Base-by-base conservation (phyloP, 2,888 invertebrate species). In the Glomeris marginata region DNA sequence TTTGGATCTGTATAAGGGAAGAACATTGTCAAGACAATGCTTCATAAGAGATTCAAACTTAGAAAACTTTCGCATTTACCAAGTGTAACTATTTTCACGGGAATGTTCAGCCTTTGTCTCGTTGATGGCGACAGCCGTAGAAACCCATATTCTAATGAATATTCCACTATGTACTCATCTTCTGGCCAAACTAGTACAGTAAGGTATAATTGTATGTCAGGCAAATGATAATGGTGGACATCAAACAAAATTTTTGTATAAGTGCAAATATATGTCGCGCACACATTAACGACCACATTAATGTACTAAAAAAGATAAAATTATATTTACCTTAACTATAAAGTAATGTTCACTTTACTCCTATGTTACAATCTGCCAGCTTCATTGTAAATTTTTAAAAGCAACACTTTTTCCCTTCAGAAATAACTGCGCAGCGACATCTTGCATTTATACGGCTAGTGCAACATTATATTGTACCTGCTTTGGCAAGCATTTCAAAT, bases 81-180 rank as follows among this genome's bases (percentile, higher is more conserved):
- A 49, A 74, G 61, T 38, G 68, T 65, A 5, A 73, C 69, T 41
- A 71, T 59, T 62, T 70, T 65, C 11, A 95, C 91, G 0, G 94
- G 88, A 58, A 98, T 91, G 64, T 88, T 86, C 28, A 95, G 74
- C 38, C 81, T 77, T 51, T 84, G 78, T 6, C 98, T 75, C 0
- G 91, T 86, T 46, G 78, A 78, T 0, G 88, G 83, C 2, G 88
- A 87, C 4, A 98, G 71, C 0, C 97, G 77, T 33, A 98, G 72
- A 65, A 95, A 88, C 0, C 98, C 98, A 67, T 97, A 95, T 67
- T 98, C 94, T 57, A 97, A 70, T 0, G 97, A 88, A 72, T 97
- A 98, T 67, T 98, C 98, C 2, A 97, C 84, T 44, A 97, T 94
- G 66, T 95, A 95, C 63, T 90, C 86, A 61, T 94, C 91, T 60